Conservation (phyloP, 2,113 vertebrate species). For the Ochotona princeps region DNA sequence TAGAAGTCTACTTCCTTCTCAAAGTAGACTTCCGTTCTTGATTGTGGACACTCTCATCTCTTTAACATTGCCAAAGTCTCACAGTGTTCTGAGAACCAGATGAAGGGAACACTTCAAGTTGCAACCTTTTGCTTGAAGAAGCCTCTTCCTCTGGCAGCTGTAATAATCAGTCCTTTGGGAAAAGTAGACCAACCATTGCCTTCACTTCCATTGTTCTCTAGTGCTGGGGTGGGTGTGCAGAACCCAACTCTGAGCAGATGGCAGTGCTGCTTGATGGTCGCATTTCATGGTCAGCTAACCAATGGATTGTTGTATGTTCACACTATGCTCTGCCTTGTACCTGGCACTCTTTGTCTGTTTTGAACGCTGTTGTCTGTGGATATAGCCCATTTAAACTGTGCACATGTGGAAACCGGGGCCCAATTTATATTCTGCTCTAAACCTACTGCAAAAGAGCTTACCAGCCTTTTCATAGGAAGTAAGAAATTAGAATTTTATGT, state of each 20-base stretch:
- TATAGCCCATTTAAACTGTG: constrained; percentile 3
- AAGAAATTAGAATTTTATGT: background rate
- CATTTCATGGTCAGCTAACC: constrained; percentile 9
- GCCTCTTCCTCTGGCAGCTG: background rate
- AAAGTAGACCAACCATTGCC: background rate
- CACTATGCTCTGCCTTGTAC: background rate
- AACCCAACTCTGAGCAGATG: background rate
- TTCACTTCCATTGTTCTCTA: background rate
- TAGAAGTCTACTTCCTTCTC: background rate
- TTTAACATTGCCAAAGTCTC: background rate
- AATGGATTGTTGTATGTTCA: background rate
- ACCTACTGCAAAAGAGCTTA: background rate
- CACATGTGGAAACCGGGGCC: background rate
- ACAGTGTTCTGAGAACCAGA: background rate
- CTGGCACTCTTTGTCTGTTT: constrained; percentile 30
- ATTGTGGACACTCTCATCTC: background rate
- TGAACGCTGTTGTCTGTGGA: constrained; percentile 5
- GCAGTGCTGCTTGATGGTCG: background rate
- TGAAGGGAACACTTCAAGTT: background rate
- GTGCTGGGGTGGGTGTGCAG: background rate
- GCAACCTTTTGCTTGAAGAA: background rate
- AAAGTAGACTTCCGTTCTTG: background rate
- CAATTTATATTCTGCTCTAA: background rate
- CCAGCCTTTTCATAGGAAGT: constrained; percentile 3
- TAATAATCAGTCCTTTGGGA: background rate